These are phyloP conservation scores for Morphnarchus princeps DNA, from an alignment of 2,113 vertebrate species.

Conservation along the genomic window DNA sequence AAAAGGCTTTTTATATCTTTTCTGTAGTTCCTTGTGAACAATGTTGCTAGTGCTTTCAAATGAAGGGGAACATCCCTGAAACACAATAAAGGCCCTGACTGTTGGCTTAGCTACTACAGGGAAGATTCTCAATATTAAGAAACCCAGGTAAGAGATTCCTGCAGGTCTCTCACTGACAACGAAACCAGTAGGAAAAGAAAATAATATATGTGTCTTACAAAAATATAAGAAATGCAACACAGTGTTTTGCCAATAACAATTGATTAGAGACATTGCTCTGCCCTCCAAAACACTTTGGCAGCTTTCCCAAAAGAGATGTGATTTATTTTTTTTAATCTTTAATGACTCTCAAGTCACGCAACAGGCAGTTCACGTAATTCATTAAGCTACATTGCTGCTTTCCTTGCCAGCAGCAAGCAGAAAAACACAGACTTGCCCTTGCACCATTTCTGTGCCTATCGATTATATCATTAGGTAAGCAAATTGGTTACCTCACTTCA, in stretches of 20 bases:
- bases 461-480: constrained; percentile 63
- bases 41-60: neutral
- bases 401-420: constrained; percentile 1
- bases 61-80: neutral
- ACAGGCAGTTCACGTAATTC: constrained; percentile 13
- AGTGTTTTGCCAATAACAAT: neutral
- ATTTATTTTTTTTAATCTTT: neutral
- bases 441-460: neutral
- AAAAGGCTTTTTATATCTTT: neutral
- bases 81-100: neutral
- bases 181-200: neutral
- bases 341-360: constrained; percentile 16
- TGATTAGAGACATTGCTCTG: neutral
- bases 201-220: neutral
- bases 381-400: neutral
- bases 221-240: neutral
- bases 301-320: neutral
- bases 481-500: constrained; percentile 53
- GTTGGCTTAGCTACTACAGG: neutral
- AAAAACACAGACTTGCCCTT: neutral
- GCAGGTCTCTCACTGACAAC: neutral
- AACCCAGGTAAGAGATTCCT: neutral
- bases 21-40: neutral
- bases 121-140: neutral
- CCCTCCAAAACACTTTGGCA: neutral